Evolutionary conservation across 2,113 vertebrate genomes (phyloP), one percentile per base, ranked within the genome.

Genomic region (Capreolus pygargus): DNA sequence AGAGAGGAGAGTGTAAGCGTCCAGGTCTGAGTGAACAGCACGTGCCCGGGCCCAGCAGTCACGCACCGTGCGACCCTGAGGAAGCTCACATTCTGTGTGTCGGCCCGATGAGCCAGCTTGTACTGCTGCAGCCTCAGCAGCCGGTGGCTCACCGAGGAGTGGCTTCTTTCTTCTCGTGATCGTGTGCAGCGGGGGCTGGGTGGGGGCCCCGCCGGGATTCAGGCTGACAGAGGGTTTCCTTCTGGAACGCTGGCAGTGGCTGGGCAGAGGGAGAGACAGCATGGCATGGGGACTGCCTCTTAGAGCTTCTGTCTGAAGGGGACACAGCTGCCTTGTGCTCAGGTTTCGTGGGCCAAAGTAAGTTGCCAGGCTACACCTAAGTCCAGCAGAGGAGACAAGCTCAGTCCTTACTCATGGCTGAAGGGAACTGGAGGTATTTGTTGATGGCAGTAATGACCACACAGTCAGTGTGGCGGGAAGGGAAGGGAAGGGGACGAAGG

Each of bases 1-100:
- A 25, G 21, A 11, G 7, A 27, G 15, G 36, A 17, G 11, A 9
- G 23, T 36, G 0, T 28, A 13, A 43, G 23, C 6, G 19, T 15
- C 88, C 13, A 21, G 5, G 52, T 17, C 76, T 92, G 57, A 92
- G 1, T 25, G 23, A 36, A 52, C 23, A 45, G 43, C 4, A 4
- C 19, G 12, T 36, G 17, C 25, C 21, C 47, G 23, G 91, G 28
- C 61, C 84, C 47, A 10, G 45, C 7, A 14, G 1, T 8, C 7
- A 58, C 23, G 12, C 1, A 17, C 1, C 2, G 4, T 9, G 10
- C 11, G 7, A 27, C 28, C 19, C 6, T 27, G n/a, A 7, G 12
- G 3, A 33, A 60, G 67, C 50, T 81, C 92, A 47, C 16, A 10
- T n/a, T 78, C 47, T 36, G 47, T 19, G 13, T 21, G 27, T 28